Base-by-base conservation (phyloP, 2,797 vertebrate genomes). In the Mormyrops attenuatus region DNA sequence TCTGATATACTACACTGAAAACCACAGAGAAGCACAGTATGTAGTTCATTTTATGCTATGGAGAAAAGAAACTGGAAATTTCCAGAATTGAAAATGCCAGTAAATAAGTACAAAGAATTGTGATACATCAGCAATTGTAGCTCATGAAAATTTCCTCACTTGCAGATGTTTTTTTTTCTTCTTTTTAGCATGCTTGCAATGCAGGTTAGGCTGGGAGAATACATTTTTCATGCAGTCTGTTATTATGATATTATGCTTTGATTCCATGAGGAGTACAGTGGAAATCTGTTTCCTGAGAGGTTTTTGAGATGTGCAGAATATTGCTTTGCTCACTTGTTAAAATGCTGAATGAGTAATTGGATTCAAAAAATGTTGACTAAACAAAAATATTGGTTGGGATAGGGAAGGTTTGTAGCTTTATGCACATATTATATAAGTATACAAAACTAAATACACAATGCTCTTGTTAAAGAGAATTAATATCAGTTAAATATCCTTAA, bases 71-170 rank as follows among this genome's bases (percentile, higher is more conserved):
- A n/a, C n/a, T n/a, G n/a, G n/a, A n/a, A n/a, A n/a, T n/a, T n/a
- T n/a, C n/a, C n/a, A n/a, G 26, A 69, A 30, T 69, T 13, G 63
- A 15, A 34, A 69, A 69, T 69, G 26, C 9, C 11, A 69, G 26
- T 34, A 69, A 69, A 34, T 34, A 69, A 34, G 26, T 69, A 69
- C 63, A 15, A 34, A 69, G 11, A 69, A 69, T 69, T 69, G 63
- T 69, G 63, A 69, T 69, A 69, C 63, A 69, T 69, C 63, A 69
- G 63, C 63, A 69, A 69, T 69, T 69, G 63, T 69, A 69, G 63
- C 63, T 69, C 26, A 69, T 69, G 3, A 69, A 69, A 69, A 69
- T 69, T 34, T 69, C 26, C 26, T 34, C 26, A 34, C 26, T 69
- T 69, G 63, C 63, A 69, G 63, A 15, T 69, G 26, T 34, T 34